Evolutionary conservation across 2,113 vertebrate species (phyloP), one percentile per base, ranked within the genome.

Genomic region (Colius striatus): DNA sequence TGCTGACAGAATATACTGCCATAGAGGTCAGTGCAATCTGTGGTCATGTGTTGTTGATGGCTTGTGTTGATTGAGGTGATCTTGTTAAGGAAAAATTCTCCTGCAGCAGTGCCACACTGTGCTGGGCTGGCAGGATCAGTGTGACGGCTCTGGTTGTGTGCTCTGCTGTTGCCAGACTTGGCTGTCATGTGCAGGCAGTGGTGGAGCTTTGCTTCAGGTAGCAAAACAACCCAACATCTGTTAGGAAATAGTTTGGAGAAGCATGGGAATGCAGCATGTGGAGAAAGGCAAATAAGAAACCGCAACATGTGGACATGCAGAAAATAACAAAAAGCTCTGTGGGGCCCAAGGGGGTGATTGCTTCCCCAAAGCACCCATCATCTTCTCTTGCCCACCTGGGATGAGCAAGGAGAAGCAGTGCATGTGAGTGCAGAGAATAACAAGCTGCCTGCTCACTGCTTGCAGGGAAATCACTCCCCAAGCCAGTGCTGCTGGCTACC

Each of bases 21-120:
- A 1, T 16, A 13, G 70, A 51, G 4, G 13, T 75, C 30, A 45
- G 6, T 0, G 14, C 9, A 6, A 19, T 53, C 57, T 53, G 83
- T 53, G 5, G 6, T 62, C 51, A 55, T 43, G 3, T 13, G 25
- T 88, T 94, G 45, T 78, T 50, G 41, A 18, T 57, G 67, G 30
- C 36, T 90, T 0, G 0, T 63, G 72, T 1, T 90, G 88, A 86
- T 3, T 71, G 72, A 92, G 15, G 51, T 7, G 7, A 5, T 34
- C 41, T 60, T 32, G 60, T 47, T 32, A 10, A 1, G 18, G 36
- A n/a, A 68, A n/a, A 30, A n/a, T 5, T 43, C 29, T 87, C 55
- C 73, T 21, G 0, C 4, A 34, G 70, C 48, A 74, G 53, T 6
- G 0, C 2, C 1, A 1, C 1, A 9, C 41, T 23, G 34, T 48